Conservation (phyloP, 2,888 invertebrate species). For the Agonopterix arenella region DNA sequence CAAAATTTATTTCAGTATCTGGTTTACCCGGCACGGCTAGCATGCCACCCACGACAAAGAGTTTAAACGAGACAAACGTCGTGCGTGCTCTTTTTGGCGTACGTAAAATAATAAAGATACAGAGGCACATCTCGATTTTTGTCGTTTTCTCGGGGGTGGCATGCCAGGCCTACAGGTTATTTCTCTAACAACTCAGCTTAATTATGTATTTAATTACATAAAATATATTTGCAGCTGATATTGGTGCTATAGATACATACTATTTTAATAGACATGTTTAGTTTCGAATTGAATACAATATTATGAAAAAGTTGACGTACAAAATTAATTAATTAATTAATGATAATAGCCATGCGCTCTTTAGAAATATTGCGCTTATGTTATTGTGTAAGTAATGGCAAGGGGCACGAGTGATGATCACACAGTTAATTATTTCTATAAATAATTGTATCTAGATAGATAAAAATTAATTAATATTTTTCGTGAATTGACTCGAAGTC, state of each 20-base stretch:
- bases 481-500: constrained; percentile 57
- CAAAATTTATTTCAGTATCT: constrained; percentile 12
- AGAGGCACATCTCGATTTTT: too few relatives aligned
- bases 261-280: constrained; percentile 23
- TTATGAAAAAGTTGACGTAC: constrained; percentile 23
- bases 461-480: constrained; percentile 34
- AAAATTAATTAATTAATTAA: constrained; percentile 14
- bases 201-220: constrained; percentile 35
- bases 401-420: constrained; percentile 17
- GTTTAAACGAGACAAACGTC: too few relatives aligned
- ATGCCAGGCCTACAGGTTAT: too few relatives aligned
- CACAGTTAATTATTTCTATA: constrained; percentile 26
- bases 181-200: constrained; percentile 27
- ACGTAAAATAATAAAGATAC: too few relatives aligned
- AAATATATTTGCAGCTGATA: constrained; percentile 62
- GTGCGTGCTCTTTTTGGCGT: too few relatives aligned
- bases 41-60: too few relatives aligned
- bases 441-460: constrained; percentile 37
- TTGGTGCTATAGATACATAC: constrained; percentile 56
- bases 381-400: constrained; percentile 1
- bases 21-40: too few relatives aligned
- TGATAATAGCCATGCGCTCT: not conserved
- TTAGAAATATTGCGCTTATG: constrained; percentile 11
- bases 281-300: constrained; percentile 17
- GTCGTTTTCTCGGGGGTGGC: too few relatives aligned